Conservation (phyloP, 2,113 vertebrate genomes). For the Trogon melanurus region DNA sequence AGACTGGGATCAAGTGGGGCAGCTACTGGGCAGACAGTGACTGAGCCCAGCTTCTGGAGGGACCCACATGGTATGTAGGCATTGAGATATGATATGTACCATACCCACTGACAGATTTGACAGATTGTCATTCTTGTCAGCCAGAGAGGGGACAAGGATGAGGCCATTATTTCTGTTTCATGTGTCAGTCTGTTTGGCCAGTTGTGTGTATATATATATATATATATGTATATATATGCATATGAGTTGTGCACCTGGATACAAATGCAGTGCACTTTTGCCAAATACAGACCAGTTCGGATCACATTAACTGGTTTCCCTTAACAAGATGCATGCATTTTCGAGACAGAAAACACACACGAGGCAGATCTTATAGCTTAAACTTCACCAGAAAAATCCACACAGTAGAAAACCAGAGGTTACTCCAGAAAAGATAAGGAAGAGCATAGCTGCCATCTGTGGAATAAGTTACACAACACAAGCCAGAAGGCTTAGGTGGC, state of each 20-base stretch:
- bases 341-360: background rate
- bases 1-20: background rate
- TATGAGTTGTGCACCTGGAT: background rate
- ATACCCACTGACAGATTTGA: background rate
- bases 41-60: background rate
- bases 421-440: background rate
- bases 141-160: background rate
- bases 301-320: background rate
- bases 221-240: no score
- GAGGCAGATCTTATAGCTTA: background rate
- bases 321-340: background rate
- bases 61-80: rapidly evolving
- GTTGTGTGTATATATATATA: no score
- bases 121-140: no score
- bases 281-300: background rate
- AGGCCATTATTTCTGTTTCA: background rate
- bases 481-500: background rate
- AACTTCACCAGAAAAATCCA: background rate
- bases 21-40: background rate
- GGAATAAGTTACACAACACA: background rate
- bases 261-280: background rate
- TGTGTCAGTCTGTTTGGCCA: background rate
- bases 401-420: background rate
- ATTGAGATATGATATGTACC: background rate
- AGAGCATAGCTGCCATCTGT: background rate